A percentile compares a stretch with the other conserved stretches of the same genome.
phyloP scores from a whole-genome alignment of 2,797 vertebrate genomes.

The Ptychobarbus kaznakovi region DNA sequence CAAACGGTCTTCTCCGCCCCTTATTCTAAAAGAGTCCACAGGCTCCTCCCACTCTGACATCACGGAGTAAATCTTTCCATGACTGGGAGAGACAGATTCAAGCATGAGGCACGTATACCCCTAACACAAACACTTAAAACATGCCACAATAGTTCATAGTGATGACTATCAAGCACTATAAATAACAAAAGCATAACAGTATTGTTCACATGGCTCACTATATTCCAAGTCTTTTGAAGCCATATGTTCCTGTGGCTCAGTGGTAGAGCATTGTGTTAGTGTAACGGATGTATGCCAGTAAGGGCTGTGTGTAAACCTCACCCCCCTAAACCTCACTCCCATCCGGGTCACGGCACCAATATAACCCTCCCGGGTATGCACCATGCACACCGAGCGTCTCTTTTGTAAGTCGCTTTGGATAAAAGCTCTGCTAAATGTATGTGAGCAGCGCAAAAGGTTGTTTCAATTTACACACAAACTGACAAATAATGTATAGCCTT shows the following conservation, averaged over 20 bases:
- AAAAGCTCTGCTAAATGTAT: no score
- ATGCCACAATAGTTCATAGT: neutral
- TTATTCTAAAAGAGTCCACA: neutral
- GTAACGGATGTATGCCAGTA: no score
- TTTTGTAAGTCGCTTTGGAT: no score
- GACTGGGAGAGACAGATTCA: conserved; percentile 9
- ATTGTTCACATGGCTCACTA: neutral
- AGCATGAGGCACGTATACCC: neutral
- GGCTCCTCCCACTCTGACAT: conserved; percentile 17
- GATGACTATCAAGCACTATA: neutral
- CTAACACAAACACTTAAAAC: neutral
- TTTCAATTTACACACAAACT: no score
- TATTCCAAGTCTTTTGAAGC: neutral
- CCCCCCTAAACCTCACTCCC: no score
- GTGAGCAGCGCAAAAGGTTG: no score
- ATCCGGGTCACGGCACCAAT: no score
- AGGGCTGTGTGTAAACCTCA: no score
- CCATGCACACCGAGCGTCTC: no score
- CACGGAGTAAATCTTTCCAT: neutral
- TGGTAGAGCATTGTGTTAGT: no score
- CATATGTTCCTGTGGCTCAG: neutral
- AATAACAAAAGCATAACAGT: neutral
- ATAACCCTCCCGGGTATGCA: no score
- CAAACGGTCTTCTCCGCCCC: neutral
- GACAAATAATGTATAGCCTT: no score